phyloP scores from a whole-genome alignment of 1,140 invertebrate species.

The Adoxophyes honmai region DNA sequence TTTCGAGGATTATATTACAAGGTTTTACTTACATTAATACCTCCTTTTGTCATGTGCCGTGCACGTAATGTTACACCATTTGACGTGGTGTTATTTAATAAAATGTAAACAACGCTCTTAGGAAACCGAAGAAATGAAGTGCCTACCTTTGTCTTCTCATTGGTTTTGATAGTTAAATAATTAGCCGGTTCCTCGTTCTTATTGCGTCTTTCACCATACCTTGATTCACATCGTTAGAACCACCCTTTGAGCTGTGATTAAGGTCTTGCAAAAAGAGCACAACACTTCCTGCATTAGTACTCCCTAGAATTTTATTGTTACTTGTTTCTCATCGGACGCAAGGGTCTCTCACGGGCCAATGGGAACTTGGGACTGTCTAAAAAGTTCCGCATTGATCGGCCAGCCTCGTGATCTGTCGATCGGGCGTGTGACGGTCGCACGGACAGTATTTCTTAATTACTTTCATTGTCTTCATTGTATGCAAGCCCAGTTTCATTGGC shows the following conservation, averaged over 20 bases:
- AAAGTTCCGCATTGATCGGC: slow-evolving; percentile 10
- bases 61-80: slow-evolving; percentile 2
- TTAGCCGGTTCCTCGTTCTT: too few relatives aligned
- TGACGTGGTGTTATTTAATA: neutral
- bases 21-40: neutral
- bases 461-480: slow-evolving; percentile 16
- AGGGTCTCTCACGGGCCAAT: neutral
- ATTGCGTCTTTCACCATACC: too few relatives aligned
- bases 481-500: slow-evolving; percentile 7
- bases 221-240: neutral
- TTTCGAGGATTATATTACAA: slow-evolving; percentile 16
- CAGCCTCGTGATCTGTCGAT: slow-evolving; percentile 3
- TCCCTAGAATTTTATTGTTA: slow-evolving; percentile 4
- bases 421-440: slow-evolving; percentile 17
- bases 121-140: too few relatives aligned
- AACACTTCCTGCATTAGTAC: neutral
- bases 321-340: slow-evolving; percentile 2
- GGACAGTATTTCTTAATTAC: slow-evolving; percentile 16
- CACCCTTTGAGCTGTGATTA: neutral
- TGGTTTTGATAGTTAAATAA: too few relatives aligned
- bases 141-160: too few relatives aligned
- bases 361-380: neutral
- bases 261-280: neutral
- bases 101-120: too few relatives aligned
- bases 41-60: neutral